Evolutionary conservation across 2,888 invertebrate species (phyloP).

Genomic region (Smittia sp.): DNA sequence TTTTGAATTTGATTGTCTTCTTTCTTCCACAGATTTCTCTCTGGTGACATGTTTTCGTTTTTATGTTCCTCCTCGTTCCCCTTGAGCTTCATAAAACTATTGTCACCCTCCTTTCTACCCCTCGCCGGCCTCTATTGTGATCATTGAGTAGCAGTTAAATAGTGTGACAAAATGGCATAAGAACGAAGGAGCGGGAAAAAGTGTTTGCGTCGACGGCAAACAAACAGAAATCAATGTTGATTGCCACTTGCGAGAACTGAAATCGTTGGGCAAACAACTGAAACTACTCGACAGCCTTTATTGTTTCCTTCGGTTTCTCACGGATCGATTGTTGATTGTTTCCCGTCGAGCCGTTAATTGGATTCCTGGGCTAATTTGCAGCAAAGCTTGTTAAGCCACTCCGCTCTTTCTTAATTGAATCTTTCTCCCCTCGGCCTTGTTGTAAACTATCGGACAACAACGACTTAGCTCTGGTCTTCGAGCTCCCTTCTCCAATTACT

Average conservation of each 20-base stretch:
- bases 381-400: constrained; percentile 6
- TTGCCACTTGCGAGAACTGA: background rate
- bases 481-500: background rate
- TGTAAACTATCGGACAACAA: background rate
- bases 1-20: constrained; percentile 11
- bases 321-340: background rate
- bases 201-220: background rate
- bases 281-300: background rate
- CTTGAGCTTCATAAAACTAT: constrained; percentile 6
- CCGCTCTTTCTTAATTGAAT: background rate
- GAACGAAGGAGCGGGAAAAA: background rate
- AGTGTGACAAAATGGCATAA: constrained; percentile 8
- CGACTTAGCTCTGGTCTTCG: background rate
- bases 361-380: background rate
- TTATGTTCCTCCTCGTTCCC: background rate
- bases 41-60: background rate
- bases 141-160: constrained; percentile 1
- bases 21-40: background rate
- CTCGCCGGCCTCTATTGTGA: background rate
- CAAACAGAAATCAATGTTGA: constrained; percentile 8
- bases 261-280: background rate
- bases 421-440: background rate
- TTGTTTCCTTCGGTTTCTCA: background rate
- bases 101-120: background rate
- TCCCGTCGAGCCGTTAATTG: background rate